These are phyloP conservation scores for Eurytoma californica DNA, from an alignment of 2,888 invertebrate genomes.

Conservation along the genomic window DNA sequence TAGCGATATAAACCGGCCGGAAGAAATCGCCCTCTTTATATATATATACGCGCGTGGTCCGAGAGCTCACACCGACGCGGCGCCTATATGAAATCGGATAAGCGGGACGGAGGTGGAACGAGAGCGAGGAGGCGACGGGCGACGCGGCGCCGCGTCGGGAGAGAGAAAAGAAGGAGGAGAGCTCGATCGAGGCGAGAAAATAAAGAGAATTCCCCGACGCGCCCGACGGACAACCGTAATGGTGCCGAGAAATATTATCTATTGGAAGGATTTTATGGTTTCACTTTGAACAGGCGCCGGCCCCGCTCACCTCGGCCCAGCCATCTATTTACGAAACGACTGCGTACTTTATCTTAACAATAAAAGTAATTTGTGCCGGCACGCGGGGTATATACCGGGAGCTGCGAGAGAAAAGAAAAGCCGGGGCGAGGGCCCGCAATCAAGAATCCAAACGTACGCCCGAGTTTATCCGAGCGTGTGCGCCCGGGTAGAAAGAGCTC, in stretches of 20 bases:
- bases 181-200: slow-evolving; percentile 14
- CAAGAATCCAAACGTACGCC: slow-evolving; percentile 39
- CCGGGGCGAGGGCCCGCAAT: slow-evolving; percentile 24
- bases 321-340: slow-evolving; percentile 44
- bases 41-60: not conserved
- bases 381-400: not conserved
- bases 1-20: slow-evolving; percentile 26
- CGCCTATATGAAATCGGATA: slow-evolving; percentile 34
- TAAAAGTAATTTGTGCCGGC: slow-evolving; percentile 44
- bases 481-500: not conserved
- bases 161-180: not conserved
- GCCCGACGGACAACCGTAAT: slow-evolving; percentile 45
- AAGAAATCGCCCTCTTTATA: slow-evolving; percentile 25
- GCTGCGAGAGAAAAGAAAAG: not conserved
- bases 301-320: not conserved
- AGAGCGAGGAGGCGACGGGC: not conserved
- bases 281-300: slow-evolving; percentile 36
- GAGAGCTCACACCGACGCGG: too few relatives aligned
- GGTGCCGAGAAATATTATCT: slow-evolving; percentile 52
- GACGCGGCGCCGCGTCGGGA: slow-evolving; percentile 17
- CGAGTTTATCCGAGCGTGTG: slow-evolving; percentile 31
- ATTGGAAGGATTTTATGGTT: slow-evolving; percentile 51
- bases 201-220: slow-evolving; percentile 40
- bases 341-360: slow-evolving; percentile 46
- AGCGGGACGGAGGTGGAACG: not conserved